Conservation (phyloP, 2,888 invertebrate species). For the Hofmannophila pseudospretella region DNA sequence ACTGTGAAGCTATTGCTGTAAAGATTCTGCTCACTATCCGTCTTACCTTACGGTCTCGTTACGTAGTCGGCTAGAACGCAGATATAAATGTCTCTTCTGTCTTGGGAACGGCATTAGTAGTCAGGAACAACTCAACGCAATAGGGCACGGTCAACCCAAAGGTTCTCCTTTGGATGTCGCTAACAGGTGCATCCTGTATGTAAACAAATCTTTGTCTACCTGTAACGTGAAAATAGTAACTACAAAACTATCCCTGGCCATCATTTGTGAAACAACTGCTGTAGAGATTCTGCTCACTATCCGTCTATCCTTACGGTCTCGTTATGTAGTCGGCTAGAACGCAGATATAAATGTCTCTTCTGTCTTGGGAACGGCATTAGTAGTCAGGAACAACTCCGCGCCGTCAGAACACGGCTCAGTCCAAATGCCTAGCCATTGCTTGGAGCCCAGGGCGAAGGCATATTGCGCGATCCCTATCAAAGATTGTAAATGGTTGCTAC, state of each 20-base stretch:
- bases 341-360: slow-evolving; percentile 49
- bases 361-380: slow-evolving; percentile 42
- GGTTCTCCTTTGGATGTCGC: too few species aligned
- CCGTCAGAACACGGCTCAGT: slow-evolving; percentile 32
- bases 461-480: slow-evolving; percentile 18
- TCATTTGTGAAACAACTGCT: too few species aligned
- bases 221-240: too few species aligned
- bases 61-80: slow-evolving; percentile 34
- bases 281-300: too few species aligned
- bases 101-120: slow-evolving; percentile 46
- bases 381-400: slow-evolving; percentile 35
- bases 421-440: slow-evolving; percentile 22
- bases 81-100: slow-evolving; percentile 49
- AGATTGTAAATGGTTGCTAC: slow-evolving; percentile 4
- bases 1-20: too few species aligned
- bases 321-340: slow-evolving; percentile 35
- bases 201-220: too few species aligned
- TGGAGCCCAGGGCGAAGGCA: slow-evolving; percentile 17
- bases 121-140: slow-evolving; percentile 32
- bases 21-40: slow-evolving; percentile 19
- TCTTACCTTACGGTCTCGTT: slow-evolving; percentile 30
- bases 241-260: too few species aligned
- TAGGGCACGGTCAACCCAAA: slow-evolving; percentile 31
- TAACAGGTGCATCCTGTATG: too few species aligned
- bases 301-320: slow-evolving; percentile 26